A percentile compares a stretch with the other conserved stretches of the same genome.
These are phyloP conservation scores for Willisornis vidua DNA, from an alignment of 2,113 vertebrate species.

Conservation along the genomic window DNA sequence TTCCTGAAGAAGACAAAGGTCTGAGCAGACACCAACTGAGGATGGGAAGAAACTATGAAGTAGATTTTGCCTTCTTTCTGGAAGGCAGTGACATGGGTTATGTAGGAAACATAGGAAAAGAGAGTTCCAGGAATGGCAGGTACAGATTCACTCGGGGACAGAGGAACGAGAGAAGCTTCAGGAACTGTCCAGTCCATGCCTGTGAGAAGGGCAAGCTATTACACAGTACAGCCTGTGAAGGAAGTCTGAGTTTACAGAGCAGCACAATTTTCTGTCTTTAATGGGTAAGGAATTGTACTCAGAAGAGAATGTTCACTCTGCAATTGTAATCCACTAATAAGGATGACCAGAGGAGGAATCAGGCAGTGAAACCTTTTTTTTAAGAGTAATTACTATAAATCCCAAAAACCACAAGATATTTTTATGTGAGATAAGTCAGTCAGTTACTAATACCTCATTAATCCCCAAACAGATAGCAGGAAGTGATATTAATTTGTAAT, in stretches of 20 bases:
- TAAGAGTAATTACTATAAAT: not conserved
- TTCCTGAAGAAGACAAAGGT: not conserved
- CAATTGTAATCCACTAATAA: not conserved
- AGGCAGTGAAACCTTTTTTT: not conserved
- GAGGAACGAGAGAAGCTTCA: not conserved
- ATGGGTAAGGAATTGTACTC: not conserved
- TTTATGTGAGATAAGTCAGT: not conserved
- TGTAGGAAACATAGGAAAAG: not conserved
- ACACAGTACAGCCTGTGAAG: not conserved
- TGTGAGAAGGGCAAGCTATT: not conserved
- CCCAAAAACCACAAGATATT: not conserved
- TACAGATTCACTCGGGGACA: not conserved
- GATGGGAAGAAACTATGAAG: not conserved
- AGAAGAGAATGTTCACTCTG: not conserved
- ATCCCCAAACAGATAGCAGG: not conserved
- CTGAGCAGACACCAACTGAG: not conserved
- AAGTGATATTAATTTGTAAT: not conserved
- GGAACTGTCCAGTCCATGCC: not conserved
- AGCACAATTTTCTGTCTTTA: not conserved
- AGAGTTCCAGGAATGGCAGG: not conserved
- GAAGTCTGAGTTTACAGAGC: not conserved
- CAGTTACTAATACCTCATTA: not conserved
- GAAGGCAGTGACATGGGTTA: not conserved
- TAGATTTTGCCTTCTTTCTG: not conserved
- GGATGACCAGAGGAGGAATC: not conserved